Evolutionary conservation across 92 coral and sea anemone species (phyloP), one percentile per base, ranked within the genome.

Genomic region (Paragorgia papillata): DNA sequence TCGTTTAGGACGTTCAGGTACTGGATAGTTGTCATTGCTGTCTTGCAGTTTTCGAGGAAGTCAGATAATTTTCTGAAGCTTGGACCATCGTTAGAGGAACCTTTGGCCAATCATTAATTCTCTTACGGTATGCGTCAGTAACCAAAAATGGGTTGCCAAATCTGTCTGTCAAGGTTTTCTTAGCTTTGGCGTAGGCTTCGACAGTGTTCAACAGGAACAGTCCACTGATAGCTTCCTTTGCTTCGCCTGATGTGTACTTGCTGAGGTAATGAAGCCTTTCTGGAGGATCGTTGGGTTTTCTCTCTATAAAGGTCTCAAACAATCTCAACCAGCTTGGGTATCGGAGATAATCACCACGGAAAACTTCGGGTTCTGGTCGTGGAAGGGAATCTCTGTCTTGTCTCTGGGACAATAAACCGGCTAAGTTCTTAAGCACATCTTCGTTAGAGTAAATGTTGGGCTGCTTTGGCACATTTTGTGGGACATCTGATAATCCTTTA

Each of bases 131-230:
- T 34, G 87, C 92, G 20, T 73, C 80, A 39, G 87, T 82, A 19
- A 89, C 88, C 5, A 85, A 63, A 69, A 85, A 79, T 34, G 85
- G 82, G 57, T 88, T 88, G 0, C 87, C 89, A 51, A 58, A 88
- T 29, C 89, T 71, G 25, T 61, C 57, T 5, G 69, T 50, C 32
- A 88, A 79, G 7, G 78, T 43, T 25, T 41, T 59, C 80, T 66
- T 88, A 5, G 89, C 87, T 40, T 74, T 54, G n/a, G 32, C 49
- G 76, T 85, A 89, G 44, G 86, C 86, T 6, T 82, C 87, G n/a
- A 37, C 57, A 46, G 57, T 82, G 12, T 85, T 76, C 57, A 69
- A 55, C 18, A 35, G 62, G 21, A 88, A 76, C 56, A 76, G 34
- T 34, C 84, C 83, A 66, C 82, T 84, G 14, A 88, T 75, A 24